phyloP scores from a whole-genome alignment of 2,113 vertebrate genomes.

The Spizaetus ornatus region DNA sequence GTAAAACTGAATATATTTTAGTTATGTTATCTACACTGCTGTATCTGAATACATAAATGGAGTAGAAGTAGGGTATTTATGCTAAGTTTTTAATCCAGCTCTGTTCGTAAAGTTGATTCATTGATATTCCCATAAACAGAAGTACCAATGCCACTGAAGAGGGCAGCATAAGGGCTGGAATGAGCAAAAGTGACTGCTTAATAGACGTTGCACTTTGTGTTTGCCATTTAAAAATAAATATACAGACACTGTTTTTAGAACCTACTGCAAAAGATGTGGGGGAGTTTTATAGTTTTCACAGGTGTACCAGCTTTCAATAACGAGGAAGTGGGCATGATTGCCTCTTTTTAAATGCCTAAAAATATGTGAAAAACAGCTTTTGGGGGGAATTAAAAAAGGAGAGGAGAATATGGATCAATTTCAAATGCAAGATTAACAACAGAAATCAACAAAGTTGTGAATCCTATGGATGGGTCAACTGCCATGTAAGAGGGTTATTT shows the following conservation, averaged over 20 bases:
- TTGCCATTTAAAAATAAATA: neutral
- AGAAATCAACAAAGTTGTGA: neutral
- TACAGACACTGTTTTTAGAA: neutral
- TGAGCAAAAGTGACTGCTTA: neutral
- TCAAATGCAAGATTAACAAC: neutral
- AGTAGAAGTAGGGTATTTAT: neutral
- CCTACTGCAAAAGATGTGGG: neutral
- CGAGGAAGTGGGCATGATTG: rapidly evolving
- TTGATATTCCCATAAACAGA: neutral
- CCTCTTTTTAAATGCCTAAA: neutral
- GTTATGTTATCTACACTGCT: neutral
- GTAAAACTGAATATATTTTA: neutral
- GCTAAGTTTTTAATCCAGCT: neutral
- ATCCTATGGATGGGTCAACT: neutral
- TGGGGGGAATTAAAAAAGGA: neutral
- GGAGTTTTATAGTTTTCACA: neutral
- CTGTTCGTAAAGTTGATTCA: neutral
- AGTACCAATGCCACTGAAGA: neutral
- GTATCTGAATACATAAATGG: neutral
- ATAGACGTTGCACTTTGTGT: neutral
- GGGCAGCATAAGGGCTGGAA: neutral
- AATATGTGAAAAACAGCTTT: neutral
- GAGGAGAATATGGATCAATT: neutral
- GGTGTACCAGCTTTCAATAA: neutral
- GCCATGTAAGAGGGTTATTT: neutral